Evolutionary conservation across 2,797 vertebrate species (phyloP), one percentile per base, ranked within the genome.

Genomic region (Heterohyrax brucei): DNA sequence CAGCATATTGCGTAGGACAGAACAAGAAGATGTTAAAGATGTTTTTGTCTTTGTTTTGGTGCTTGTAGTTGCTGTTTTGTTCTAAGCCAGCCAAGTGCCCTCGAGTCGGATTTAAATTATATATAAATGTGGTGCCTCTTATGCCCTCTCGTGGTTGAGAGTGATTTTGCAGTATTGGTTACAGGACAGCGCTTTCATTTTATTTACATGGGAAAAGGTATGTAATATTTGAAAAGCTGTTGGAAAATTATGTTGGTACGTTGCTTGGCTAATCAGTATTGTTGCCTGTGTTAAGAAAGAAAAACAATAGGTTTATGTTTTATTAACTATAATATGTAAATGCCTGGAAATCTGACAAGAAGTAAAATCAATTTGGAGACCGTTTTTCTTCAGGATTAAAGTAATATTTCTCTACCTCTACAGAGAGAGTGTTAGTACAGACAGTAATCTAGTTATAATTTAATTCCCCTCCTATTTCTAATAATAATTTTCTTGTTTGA

Each of bases 71-170:
- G 13, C 46, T 16, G 5, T 93, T 96, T 95, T 87, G n/a, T n/a
- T 62, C 4, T 92, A 75, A 87, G 68, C 39, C 39, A 39, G 39
- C 39, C 39, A 39, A 39, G 39, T 39, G 39, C 39, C 39, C 39
- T 39, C 39, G 39, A 39, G 39, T 39, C 39, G 39, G 39, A 39
- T 39, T 39, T 39, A 39, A 39, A 59, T 28, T 2, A 48, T 12
- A 24, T 92, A 81, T 4, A 5, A 44, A 44, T 28, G 21, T 48
- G 46, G 70, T 1, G 12, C 53, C 61, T 77, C 93, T 95, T 97
- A 92, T 98, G 98, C 98, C 98, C 98, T 98, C 98, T 95, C 3
- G 98, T 98, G 98, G 98, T 89, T 92, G 95, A 50, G 83, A 22
- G 28, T 50, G 72, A 61, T 83, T 95, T 95, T 97, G 94, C 97